Conservation (phyloP, 2,113 vertebrate species). For the Hyperopisus bebe region DNA sequence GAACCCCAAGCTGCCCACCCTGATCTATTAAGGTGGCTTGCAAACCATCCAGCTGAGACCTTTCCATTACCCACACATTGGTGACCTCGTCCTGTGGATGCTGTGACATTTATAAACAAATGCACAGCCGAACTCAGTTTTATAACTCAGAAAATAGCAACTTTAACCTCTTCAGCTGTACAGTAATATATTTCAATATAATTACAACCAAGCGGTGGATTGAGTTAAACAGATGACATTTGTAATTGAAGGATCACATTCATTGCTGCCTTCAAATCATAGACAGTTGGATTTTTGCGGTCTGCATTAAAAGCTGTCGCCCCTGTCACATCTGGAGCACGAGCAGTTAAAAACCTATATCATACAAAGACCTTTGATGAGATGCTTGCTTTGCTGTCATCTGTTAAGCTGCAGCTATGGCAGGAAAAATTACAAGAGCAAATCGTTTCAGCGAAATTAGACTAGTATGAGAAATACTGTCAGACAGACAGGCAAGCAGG, state of each 20-base stretch:
- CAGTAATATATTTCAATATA: neutral
- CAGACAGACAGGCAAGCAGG: neutral
- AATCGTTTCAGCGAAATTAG: neutral
- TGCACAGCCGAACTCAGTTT: neutral
- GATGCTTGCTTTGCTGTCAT: neutral
- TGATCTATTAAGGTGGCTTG: neutral
- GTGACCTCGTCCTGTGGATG: neutral
- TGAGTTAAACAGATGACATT: neutral
- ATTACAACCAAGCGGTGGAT: neutral
- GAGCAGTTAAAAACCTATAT: neutral
- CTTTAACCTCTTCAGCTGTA: neutral
- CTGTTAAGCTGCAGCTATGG: neutral
- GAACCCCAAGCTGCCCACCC: neutral
- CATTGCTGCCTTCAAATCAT: neutral
- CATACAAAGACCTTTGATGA: neutral
- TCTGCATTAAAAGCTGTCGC: neutral
- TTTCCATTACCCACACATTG: neutral
- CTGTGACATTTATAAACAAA: slow-evolving; percentile 1
- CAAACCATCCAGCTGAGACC: neutral
- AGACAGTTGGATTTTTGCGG: neutral
- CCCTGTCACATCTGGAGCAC: neutral
- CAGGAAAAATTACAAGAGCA: neutral
- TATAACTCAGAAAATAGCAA: neutral
- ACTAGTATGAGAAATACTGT: neutral
- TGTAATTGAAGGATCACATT: neutral